Percentiles rank a stretch among this genome's conserved stretches.
phyloP scores from a whole-genome alignment of 2,888 invertebrate genomes.

The Pyrocoelia pectoralis region DNA sequence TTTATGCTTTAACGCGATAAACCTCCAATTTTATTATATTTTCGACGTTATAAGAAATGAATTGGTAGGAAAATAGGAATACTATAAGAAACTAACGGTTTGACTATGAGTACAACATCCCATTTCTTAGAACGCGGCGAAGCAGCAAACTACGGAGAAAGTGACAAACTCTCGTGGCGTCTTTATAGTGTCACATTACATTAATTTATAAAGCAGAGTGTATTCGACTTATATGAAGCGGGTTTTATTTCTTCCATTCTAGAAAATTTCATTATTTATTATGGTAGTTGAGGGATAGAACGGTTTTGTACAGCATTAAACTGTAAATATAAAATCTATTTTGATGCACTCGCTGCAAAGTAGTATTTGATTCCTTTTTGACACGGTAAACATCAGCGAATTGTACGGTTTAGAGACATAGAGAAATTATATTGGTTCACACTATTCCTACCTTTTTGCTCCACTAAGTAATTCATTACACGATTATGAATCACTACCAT shows the following conservation, averaged over 20 bases:
- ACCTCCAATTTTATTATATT: too few species aligned
- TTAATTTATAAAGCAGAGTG: constrained; percentile 44
- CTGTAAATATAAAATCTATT: too few species aligned
- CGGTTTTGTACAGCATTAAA: too few species aligned
- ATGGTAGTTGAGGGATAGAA: too few species aligned
- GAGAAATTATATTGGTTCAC: too few species aligned
- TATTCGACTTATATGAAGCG: constrained; percentile 32
- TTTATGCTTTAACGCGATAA: background rate
- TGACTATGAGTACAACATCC: constrained; percentile 8
- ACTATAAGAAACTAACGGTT: constrained; percentile 14
- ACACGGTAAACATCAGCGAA: too few species aligned
- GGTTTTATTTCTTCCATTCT: constrained; percentile 13
- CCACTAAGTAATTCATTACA: too few species aligned
- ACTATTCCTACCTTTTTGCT: too few species aligned
- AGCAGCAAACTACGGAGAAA: constrained; percentile 43
- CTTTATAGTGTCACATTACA: constrained; percentile 43
- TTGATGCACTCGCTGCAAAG: too few species aligned
- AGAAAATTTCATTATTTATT: background rate
- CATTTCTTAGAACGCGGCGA: constrained; percentile 27
- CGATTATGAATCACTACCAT: too few species aligned
- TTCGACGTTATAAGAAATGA: background rate
- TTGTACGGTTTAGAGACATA: too few species aligned
- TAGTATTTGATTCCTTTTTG: too few species aligned
- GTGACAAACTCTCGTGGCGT: constrained; percentile 43
- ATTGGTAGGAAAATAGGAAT: background rate